Base-by-base conservation (phyloP, 2,113 vertebrate species). In the Oreochromis spilurus region DNA sequence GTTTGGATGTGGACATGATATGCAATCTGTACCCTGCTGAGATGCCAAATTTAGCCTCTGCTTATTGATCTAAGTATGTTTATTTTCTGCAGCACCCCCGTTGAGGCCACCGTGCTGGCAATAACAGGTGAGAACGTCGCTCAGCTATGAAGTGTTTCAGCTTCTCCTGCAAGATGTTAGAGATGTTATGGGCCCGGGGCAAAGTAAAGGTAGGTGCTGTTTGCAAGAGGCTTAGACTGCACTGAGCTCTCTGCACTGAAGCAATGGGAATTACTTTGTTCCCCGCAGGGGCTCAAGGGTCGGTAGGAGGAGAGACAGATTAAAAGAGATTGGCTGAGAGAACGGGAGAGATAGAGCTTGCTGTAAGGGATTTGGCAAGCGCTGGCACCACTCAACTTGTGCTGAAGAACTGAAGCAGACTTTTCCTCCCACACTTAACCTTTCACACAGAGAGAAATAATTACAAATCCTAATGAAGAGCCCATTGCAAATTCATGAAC, bases 401-500 rank as follows among this genome's bases (percentile, higher is more conserved):
- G 72, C 85, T 65, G 36, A 77, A 62, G 81, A 87, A 82, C 52
- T 79, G 11, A 84, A 80, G 55, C 19, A 54, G 82, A 57, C 65
- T 86, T 58, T 36, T 84, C 79, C 75, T 80, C 45, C 78, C 26
- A 82, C 45, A 12, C 48, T 90, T 93, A 88, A 94, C 88, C 91
- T 93, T 89, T 92, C 70, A 84, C 72, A 83, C 70, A 55, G 77
- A 50, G 21, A 77, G 60, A 88, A 86, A 88, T 92, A 87, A 92
- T 91, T 89, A 92, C 82, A 89, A 89, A 82, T 50, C 77, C 75
- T 85, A 85, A 72, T 83, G 82, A 91, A 45, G 55, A 91, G 79
- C 54, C 82, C 62, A 88, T 81, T 90, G 87, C 83, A 86, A 91
- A 92, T 95, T 90, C 88, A 90, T 94, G 91, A 92, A 92, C 88